Evolutionary conservation across 2,113 vertebrate species (phyloP).

Genomic region (Cochlearius cochlearius): DNA sequence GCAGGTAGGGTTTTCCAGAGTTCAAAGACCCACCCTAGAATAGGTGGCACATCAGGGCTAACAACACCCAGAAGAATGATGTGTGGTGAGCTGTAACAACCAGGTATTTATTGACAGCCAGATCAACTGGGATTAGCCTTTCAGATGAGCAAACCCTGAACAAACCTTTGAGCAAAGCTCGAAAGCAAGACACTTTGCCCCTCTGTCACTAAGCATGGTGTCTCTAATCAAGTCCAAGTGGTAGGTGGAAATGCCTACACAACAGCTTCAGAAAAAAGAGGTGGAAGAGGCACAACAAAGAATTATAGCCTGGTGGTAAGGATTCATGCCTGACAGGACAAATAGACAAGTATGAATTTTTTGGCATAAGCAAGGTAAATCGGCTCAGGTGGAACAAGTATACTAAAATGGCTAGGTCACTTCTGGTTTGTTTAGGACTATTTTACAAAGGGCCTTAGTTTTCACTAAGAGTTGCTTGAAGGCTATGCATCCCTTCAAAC

Average conservation of each 20-base stretch:
- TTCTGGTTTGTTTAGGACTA: neutral
- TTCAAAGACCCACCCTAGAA: neutral
- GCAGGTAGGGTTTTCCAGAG: neutral
- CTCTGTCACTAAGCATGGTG: neutral
- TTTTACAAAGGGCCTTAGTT: neutral
- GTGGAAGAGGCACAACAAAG: neutral
- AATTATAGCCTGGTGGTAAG: neutral
- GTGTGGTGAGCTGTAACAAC: neutral
- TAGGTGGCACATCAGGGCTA: neutral
- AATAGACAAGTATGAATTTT: neutral
- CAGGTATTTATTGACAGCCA: neutral
- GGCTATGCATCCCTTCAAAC: neutral
- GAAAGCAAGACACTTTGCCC: neutral
- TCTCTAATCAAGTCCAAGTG: neutral
- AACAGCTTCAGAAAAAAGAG: neutral
- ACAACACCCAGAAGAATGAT: neutral
- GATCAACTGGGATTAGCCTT: neutral
- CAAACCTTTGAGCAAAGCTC: neutral
- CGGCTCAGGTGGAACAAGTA: neutral
- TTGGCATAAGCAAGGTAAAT: neutral
- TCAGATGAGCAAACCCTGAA: neutral
- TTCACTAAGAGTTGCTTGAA: neutral
- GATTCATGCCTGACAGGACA: neutral
- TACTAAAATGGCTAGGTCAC: neutral
- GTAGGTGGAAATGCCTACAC: neutral